phyloP scores from a whole-genome alignment of 2,888 invertebrate species.

The Drosophila quasianomalipes region DNA sequence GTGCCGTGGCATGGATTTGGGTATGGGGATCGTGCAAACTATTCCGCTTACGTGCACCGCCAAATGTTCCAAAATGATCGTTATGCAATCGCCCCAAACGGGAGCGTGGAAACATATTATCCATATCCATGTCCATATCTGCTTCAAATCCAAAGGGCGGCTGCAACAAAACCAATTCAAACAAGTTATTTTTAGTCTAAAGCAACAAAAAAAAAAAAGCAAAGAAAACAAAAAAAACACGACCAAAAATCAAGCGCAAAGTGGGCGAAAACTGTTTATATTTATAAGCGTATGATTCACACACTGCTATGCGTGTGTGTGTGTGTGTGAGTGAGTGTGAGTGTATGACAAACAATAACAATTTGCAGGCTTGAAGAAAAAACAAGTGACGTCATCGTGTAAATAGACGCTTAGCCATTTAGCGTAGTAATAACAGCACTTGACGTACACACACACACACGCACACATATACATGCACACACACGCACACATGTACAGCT shows the following conservation, averaged over 20 bases:
- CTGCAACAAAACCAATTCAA: conserved; percentile 57
- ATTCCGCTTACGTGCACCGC: conserved; percentile 84
- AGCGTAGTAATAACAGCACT: conserved; percentile 15
- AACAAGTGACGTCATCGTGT: conserved; percentile 73
- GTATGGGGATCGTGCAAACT: conserved; percentile 81
- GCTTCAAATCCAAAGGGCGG: conserved; percentile 84
- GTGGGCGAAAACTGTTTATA: conserved; percentile 70
- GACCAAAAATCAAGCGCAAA: conserved; percentile 13
- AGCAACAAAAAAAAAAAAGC: background rate
- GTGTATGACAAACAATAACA: conserved; percentile 53
- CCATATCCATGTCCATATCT: conserved; percentile 83
- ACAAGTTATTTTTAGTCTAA: conserved; percentile 15
- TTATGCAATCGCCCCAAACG: conserved; percentile 84
- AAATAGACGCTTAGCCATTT: conserved; percentile 39
- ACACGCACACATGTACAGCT: background rate
- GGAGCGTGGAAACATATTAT: conserved; percentile 83
- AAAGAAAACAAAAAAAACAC: background rate
- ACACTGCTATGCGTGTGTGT: conserved; percentile 19
- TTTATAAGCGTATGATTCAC: conserved; percentile 73
- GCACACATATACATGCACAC: background rate
- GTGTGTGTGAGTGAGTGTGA: conserved; percentile 5
- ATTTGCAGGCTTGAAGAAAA: conserved; percentile 37
- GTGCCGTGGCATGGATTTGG: conserved; percentile 53
- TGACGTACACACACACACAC: background rate
- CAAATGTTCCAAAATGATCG: conserved; percentile 84